Evolutionary conservation across 2,797 vertebrate genomes (phyloP), one percentile per base, ranked within the genome.

Genomic region (Leontocebus nigricollis): DNA sequence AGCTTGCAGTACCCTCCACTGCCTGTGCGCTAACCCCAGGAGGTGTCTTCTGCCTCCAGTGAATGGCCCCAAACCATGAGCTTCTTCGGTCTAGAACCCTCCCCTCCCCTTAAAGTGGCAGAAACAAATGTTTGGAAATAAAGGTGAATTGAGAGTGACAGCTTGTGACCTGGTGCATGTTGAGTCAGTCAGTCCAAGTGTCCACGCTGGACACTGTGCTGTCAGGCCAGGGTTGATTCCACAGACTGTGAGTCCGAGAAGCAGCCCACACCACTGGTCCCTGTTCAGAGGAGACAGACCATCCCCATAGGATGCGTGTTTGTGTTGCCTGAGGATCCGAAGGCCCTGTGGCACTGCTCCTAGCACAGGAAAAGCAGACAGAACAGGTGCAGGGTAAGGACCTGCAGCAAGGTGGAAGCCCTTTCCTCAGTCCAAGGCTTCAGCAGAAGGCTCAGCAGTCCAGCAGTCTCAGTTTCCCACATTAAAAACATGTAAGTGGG

Each of bases 101-200:
- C 50, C 44, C 36, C 8, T 27, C 33, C 57, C 14, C 39, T 50
- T 22, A 10, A 50, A 52, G 15, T 27, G 73, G 73, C 48, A 75
- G 44, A 50, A 90, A 64, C 76, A 55, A 72, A 10, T 11, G 20
- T 87, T 73, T 83, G 72, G 82, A 36, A 83, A 76, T 27, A 22
- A 52, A 81, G 44, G 70, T 11, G 24, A 33, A 27, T 6, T 9
- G 15, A 72, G n/a, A 24, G 1, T 20, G 59, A 50, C 24, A 26
- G 84, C 80, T 41, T 1, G 0, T 7, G 59, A 39, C 48, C 39
- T 9, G 20, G 24, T 0, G 1, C 1, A 0, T 4, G 30, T 72
- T 8, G 13, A 8, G 61, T 20, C 61, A 19, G 26, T 26, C 67
- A 59, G 36, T 12, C 72, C 10, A 36, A 8, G 36, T 0, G 30